These are phyloP conservation scores for Tupaia chinensis DNA, from an alignment of 2,113 vertebrate genomes.

Conservation along the genomic window DNA sequence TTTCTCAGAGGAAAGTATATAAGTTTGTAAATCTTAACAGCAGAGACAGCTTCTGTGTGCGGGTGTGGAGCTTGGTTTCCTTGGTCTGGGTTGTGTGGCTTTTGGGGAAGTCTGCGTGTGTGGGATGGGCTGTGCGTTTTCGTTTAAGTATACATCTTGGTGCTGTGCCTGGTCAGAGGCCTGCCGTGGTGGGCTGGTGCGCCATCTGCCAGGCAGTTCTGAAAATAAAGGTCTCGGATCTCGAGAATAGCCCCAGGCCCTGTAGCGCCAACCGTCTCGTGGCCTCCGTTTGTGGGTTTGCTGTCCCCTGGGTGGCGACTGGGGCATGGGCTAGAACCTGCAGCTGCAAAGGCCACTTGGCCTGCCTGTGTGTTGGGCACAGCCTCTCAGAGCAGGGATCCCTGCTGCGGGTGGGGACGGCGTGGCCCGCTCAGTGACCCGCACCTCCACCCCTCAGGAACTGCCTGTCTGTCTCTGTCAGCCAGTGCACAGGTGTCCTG, in stretches of 20 bases:
- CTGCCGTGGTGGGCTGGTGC: conserved; percentile 81
- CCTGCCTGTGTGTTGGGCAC: background rate
- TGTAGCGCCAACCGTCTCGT: conserved; percentile 30
- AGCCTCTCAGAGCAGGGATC: no score
- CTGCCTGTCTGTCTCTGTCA: background rate
- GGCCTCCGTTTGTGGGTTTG: background rate
- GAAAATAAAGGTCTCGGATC: conserved; percentile 83
- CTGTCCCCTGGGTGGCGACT: background rate
- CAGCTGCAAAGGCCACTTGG: conserved; percentile 13
- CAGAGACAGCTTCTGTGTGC: conserved; percentile 73
- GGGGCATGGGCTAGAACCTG: background rate
- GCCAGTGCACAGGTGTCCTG: conserved; percentile 16
- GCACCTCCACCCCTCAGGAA: background rate
- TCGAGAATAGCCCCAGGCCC: conserved; percentile 80
- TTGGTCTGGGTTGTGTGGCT: conserved; percentile 34
- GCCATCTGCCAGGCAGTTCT: conserved; percentile 81
- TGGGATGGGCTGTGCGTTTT: conserved; percentile 17
- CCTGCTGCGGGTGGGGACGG: background rate
- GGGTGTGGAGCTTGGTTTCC: conserved; percentile 79
- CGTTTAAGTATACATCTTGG: conserved; percentile 83
- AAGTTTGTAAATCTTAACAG: conserved; percentile 87
- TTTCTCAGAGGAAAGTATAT: conserved; percentile 87
- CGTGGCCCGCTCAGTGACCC: background rate
- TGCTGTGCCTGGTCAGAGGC: conserved; percentile 88
- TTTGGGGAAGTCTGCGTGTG: conserved; percentile 23